Evolutionary conservation across 2,113 vertebrate genomes (phyloP).

Genomic region (Ptychochromis oligacanthus): DNA sequence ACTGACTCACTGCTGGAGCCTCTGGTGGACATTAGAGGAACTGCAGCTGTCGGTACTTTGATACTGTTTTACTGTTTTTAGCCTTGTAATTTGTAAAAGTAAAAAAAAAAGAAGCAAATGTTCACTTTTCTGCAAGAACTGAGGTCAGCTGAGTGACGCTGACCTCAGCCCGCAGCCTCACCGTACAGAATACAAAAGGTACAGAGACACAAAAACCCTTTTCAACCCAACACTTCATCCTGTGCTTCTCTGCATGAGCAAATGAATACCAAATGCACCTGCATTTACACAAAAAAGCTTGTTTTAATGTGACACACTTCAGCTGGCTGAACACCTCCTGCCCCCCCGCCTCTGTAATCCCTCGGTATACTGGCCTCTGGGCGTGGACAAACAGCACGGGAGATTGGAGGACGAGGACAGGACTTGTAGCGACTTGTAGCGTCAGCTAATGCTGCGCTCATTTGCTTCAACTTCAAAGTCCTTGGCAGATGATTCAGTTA

Average conservation of each 20-base stretch:
- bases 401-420: conserved; percentile 26
- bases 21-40: not conserved
- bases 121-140: not conserved
- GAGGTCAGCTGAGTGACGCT: not conserved
- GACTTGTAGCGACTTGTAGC: conserved; percentile 51
- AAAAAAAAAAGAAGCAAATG: not conserved
- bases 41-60: too few species aligned
- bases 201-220: not conserved
- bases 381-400: conserved; percentile 55
- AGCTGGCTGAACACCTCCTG: conserved; percentile 30
- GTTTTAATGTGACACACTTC: not conserved
- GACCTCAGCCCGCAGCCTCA: not conserved
- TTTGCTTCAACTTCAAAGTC: conserved; percentile 49
- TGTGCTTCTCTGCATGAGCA: not conserved
- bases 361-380: conserved; percentile 38
- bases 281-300: conserved; percentile 18
- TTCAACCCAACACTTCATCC: conserved; percentile 5
- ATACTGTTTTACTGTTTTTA: not conserved
- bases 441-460: not conserved
- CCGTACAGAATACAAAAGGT: not conserved
- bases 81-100: not conserved
- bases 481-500: conserved; percentile 18
- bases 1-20: not conserved
- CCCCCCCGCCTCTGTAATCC: conserved; percentile 32
- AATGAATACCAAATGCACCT: conserved; percentile 54